These are phyloP conservation scores for Ascidia mentula DNA, from an alignment of 23 tunicate genomes.

Conservation along the genomic window DNA sequence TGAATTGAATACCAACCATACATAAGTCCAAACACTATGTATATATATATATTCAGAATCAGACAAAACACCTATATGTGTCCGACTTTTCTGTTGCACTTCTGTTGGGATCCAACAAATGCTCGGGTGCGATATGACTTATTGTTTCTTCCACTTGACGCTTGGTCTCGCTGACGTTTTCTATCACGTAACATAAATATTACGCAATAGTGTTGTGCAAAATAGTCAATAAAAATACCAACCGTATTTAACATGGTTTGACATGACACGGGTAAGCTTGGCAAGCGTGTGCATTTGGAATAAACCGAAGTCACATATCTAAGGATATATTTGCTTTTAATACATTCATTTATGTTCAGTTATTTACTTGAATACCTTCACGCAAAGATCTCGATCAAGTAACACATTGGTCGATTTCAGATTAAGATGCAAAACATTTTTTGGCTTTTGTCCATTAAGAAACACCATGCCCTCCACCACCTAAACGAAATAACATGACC, in stretches of 20 bases:
- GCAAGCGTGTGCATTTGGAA: conserved; percentile 24
- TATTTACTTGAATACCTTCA: not conserved
- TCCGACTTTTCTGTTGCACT: conserved; percentile 35
- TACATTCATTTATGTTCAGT: not conserved
- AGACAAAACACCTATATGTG: conserved; percentile 53
- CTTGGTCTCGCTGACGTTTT: no score
- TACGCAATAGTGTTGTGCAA: no score
- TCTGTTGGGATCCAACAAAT: not conserved
- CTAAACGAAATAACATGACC: no score
- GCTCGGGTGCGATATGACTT: conserved; percentile 55
- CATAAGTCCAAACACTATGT: no score
- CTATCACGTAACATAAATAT: no score
- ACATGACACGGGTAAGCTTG: no score
- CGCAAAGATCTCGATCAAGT: conserved; percentile 4
- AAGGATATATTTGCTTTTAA: no score
- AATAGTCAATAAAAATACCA: no score
- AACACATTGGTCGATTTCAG: conserved; percentile 17
- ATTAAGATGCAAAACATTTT: conserved; percentile 15
- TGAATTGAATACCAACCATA: no score
- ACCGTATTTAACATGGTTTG: no score
- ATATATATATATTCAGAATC: no score
- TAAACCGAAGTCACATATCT: conserved; percentile 27
- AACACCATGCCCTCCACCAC: not conserved
- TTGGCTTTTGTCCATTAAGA: conserved; percentile 3
- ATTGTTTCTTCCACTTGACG: conserved; percentile 25